Evolutionary conservation across 2,797 vertebrate species (phyloP), one percentile per base, ranked within the genome.

Genomic region (Harpagifer antarcticus): DNA sequence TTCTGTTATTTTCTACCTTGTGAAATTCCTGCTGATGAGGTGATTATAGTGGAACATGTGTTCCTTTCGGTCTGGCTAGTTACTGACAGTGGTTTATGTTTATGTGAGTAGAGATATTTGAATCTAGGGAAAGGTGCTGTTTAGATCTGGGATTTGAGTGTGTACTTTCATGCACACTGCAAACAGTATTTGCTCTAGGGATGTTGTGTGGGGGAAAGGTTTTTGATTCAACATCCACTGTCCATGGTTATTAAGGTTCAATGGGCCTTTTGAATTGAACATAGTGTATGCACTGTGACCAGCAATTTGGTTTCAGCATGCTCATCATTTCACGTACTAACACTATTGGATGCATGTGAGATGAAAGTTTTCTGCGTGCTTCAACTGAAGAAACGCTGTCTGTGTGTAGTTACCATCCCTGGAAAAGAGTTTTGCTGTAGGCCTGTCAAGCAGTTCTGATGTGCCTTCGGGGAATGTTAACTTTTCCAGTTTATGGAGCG

Each of bases 11-110:
- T 75, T 75, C 57, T 75, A 57, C 74, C 90, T 93, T 90, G 81
- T 89, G 79, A 81, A 89, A 88, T 90, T 85, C 76, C 66, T 76
- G 82, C 87, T 91, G 92, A 93, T 92, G 89, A 90, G 90, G 78
- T 90, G 86, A 93, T 89, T 89, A 89, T 80, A 66, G 53, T 58
- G 53, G 62, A 84, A 77, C 60, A 69, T 47, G 52, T 71, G 72
- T 37, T 79, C 82, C 65, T 78, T 81, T 86, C 74, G 68, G 58
- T 76, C 60, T 49, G 69, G 74, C 68, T 77, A 56, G 65, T 75
- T 64, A 69, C 19, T 19, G 66, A 79, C 60, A 50, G 45, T 14
- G 63, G 55, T 45, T 65, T 44, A 73, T 66, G 65, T 57, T 37
- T 55, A 40, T 52, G 44, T 1, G 3, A 27, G 59, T 53, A 19